Evolutionary conservation across 64 coral and sea anemone species (phyloP), one percentile per base, ranked within the genome.

Genomic region (Montipora efflorescens): DNA sequence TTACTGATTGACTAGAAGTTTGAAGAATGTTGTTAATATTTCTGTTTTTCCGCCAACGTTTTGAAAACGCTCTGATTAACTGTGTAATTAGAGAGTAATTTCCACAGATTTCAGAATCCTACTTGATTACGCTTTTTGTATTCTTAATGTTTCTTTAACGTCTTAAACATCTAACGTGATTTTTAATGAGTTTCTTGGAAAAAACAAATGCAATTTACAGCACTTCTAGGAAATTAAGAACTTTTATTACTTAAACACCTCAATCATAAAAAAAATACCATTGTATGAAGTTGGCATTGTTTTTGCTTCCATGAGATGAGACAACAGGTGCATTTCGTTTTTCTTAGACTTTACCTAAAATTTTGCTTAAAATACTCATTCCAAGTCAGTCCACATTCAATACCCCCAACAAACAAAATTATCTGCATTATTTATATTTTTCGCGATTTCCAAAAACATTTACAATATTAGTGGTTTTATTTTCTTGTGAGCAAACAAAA

Each of bases 161-260:
- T 64, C 4, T 64, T 64, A 64, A 64, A 21, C 68, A 15, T 7
- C 14, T 22, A 18, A 71, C 68, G 5, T 7, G 68, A 71, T 71
- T 61, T 82, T 61, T 43, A 82, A 82, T 13, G 20, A 64, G 61
- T 22, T 15, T 58, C 52, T 57, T 80, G 19, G 11, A 15, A 59
- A 82, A 7, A 1, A 2, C 0, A 1, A 62, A 14, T 82, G 7
- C 23, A 4, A 15, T 64, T 59, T 47, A 15, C 59, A 5, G 47
- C 22, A 6, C 59, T 5, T 82, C 52, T 82, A 20, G 81, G 81
- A 66, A 47, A 83, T 83, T 67, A 83, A 67, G 18, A 47, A 25
- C 59, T 83, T 83, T 83, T 28, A 9, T 46, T 67, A 46, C 22
- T 83, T 83, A 44, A 59, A 80, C 2, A 81, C 3, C 73, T 68